phyloP scores from a whole-genome alignment of 1,140 invertebrate species.

The Probaryconus sp. region DNA sequence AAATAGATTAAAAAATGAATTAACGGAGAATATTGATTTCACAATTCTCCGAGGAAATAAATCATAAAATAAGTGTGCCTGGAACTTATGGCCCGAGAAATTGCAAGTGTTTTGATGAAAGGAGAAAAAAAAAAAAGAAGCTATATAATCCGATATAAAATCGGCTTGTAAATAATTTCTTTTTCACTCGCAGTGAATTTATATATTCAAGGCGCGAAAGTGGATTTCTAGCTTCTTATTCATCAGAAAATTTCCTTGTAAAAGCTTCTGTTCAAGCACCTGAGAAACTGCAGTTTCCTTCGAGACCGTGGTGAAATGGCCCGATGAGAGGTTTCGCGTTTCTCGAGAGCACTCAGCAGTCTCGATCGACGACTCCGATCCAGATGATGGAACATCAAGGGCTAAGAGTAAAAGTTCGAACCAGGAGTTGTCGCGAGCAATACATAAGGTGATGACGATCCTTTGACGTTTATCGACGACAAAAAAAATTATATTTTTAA shows the following conservation, averaged over 20 bases:
- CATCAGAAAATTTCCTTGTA: constrained; percentile 48
- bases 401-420: constrained; percentile 51
- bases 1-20: no score
- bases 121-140: not conserved
- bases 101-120: no score
- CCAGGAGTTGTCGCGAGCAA: constrained; percentile 32
- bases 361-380: constrained; percentile 50
- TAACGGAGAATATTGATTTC: no score
- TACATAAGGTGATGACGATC: constrained; percentile 23
- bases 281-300: constrained; percentile 41
- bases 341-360: constrained; percentile 40
- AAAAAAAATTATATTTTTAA: constrained; percentile 47
- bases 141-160: constrained; percentile 33
- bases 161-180: constrained; percentile 20
- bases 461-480: constrained; percentile 47
- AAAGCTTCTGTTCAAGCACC: constrained; percentile 53
- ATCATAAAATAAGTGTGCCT: no score
- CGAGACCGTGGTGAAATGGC: constrained; percentile 7
- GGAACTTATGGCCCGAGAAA: constrained; percentile 7
- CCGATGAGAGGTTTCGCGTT: constrained; percentile 51
- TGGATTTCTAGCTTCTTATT: constrained; percentile 52
- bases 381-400: constrained; percentile 57
- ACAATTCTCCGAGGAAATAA: no score
- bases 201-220: constrained; percentile 41
- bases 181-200: constrained; percentile 8